Evolutionary conservation across 2,888 invertebrate genomes (phyloP), one percentile per base, ranked within the genome.

Genomic region (Pheosia tremula): DNA sequence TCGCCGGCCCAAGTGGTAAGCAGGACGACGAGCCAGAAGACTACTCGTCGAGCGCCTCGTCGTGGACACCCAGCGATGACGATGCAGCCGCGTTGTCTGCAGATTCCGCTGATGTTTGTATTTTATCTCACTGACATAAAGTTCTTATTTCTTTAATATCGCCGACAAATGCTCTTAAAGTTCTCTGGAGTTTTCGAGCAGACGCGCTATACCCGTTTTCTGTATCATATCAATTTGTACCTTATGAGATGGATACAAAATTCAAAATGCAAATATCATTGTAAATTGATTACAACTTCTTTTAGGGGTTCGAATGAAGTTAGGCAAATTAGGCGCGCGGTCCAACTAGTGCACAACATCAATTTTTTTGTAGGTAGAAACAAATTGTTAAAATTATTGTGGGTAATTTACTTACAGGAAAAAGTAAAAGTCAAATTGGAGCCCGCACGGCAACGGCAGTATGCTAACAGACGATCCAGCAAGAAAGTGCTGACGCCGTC

Each of bases 51-150:
- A 90, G 90, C 59, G 85, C 77, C 0, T 88, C 91, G 0, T 87
- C 87, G 0, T 91, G 91, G 91, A 85, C 75, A 36, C 90, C 91
- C 0, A 87, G 86, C 50, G 87, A 84, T n/a, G 83, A 85, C 0
- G 79, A 75, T 6, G 74, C 69, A 0, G 79, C 76, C 8, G 74
- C 69, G 4, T 74, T 79, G 2, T 83, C 83, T 9, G 84, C 79
- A 8, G 87, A 87, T 39, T 81, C 84, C 9, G 80, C 75, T 53
- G 77, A 79, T 71, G 85, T 79, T 49, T 43, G 66, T 57, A 37
- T 37, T n/a, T 47, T 47, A 9, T 24, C 24, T 24, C 24, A 24
- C 24, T 24, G 24, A 24, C 24, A 2, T 24, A 24, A 24, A 24
- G 24, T 24, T 24, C 24, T 24, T 24, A 24, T 24, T 24, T 24